These are phyloP conservation scores for Mus pahari DNA, from an alignment of 2,113 vertebrate genomes.

Conservation along the genomic window DNA sequence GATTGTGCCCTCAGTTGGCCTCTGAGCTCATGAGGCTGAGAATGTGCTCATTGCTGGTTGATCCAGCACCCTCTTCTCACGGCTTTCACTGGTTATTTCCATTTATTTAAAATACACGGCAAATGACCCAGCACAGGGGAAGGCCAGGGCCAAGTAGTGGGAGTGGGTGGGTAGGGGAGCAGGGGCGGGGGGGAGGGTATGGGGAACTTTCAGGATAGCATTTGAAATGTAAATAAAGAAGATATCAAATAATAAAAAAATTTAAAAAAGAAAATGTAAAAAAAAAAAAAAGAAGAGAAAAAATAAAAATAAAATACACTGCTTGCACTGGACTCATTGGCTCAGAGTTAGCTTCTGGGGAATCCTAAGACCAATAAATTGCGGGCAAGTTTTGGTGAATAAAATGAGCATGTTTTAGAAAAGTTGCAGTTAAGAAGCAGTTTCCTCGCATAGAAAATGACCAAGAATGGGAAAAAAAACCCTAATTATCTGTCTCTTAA, in stretches of 20 bases:
- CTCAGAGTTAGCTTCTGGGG: neutral
- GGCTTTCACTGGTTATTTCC: neutral
- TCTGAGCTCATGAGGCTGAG: neutral
- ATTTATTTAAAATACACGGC: slow-evolving; percentile 34
- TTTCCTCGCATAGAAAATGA: slow-evolving; percentile 31
- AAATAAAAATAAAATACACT: slow-evolving; percentile 13
- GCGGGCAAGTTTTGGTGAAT: neutral
- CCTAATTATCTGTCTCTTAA: neutral
- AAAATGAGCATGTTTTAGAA: neutral
- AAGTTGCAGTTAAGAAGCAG: neutral
- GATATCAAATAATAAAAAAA: too few relatives aligned
- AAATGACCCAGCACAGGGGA: too few relatives aligned
- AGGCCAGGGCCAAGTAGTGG: too few relatives aligned
- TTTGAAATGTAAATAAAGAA: too few relatives aligned
- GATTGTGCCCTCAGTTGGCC: neutral
- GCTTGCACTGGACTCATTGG: slow-evolving; percentile 21
- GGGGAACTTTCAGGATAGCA: too few relatives aligned
- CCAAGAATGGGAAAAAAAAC: neutral
- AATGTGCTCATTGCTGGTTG: neutral
- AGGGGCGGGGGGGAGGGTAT: too few relatives aligned
- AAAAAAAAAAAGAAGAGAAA: too few relatives aligned
- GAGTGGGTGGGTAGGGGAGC: too few relatives aligned
- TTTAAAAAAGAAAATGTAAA: too few relatives aligned
- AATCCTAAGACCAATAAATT: slow-evolving; percentile 5
- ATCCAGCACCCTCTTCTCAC: slow-evolving; percentile 1